Conservation (phyloP, 2,113 vertebrate genomes). For the Ibidorhyncha struthersii region DNA sequence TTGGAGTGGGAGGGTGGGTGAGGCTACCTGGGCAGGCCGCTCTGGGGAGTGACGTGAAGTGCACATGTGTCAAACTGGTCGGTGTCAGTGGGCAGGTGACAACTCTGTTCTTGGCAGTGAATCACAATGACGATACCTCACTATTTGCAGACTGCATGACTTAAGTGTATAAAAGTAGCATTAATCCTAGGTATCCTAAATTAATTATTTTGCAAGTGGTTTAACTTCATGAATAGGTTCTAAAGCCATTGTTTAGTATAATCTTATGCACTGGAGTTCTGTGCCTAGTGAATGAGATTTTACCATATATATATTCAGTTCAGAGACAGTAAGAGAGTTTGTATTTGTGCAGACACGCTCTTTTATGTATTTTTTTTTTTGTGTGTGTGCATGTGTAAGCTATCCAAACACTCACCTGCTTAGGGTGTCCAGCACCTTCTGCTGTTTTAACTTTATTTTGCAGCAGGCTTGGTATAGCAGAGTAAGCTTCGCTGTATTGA, state of each 20-base stretch:
- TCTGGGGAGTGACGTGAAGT: background rate
- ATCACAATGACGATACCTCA: too few relatives aligned
- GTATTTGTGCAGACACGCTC: background rate
- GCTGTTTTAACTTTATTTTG: background rate
- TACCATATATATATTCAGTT: background rate
- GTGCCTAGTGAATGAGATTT: background rate
- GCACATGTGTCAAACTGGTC: accelerated
- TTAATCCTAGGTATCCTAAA: background rate
- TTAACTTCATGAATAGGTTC: background rate
- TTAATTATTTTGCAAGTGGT: background rate
- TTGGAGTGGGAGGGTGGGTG: background rate
- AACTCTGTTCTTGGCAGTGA: background rate
- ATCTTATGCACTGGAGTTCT: background rate
- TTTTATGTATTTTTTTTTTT: background rate
- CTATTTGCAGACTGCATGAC: too few relatives aligned
- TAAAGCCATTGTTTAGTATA: background rate
- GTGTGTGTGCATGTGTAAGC: background rate
- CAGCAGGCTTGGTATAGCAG: background rate
- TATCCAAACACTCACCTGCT: background rate
- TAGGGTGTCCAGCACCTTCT: background rate
- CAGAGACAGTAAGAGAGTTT: background rate
- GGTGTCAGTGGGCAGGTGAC: background rate
- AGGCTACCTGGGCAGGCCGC: background rate
- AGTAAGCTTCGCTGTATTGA: background rate
- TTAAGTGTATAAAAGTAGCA: background rate